A percentile compares a stretch with the other conserved stretches of the same genome.
phyloP scores from a whole-genome alignment of 2,797 vertebrate genomes.

The Alauda arvensis region DNA sequence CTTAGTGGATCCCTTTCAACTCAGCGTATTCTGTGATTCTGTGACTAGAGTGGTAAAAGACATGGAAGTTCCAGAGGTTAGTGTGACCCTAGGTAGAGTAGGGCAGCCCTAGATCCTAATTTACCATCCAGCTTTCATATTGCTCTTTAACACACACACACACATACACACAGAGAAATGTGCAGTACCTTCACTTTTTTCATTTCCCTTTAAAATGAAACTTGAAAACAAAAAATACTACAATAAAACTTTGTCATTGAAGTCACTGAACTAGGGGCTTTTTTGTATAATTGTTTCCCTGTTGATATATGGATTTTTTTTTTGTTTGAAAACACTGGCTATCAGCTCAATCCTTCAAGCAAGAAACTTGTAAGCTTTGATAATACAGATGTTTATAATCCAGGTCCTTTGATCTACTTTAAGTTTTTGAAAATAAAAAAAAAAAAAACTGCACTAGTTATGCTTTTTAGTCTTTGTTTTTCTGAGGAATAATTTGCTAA shows the following conservation, averaged over 20 bases:
- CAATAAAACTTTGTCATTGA: neutral
- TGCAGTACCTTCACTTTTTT: neutral
- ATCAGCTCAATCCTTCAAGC: neutral
- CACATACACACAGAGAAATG: neutral
- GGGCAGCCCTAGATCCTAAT: neutral
- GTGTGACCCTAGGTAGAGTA: neutral
- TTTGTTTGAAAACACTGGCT: neutral
- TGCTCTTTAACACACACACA: neutral
- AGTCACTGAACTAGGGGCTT: neutral
- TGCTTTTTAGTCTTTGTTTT: neutral
- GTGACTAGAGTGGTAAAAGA: neutral
- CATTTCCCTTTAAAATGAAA: neutral
- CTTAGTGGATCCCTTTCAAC: neutral
- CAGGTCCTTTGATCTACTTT: neutral
- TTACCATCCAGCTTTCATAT: neutral
- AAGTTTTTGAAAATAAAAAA: neutral
- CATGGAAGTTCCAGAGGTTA: neutral
- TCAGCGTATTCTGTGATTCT: neutral
- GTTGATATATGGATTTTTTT: neutral
- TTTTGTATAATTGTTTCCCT: neutral
- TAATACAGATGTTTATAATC: neutral
- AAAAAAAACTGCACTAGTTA: neutral
- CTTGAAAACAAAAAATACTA: neutral
- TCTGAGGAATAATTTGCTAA: neutral
- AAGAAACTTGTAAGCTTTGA: neutral